These are phyloP conservation scores for Agonopterix heracliana DNA, from an alignment of 2,888 invertebrate species.

Conservation along the genomic window DNA sequence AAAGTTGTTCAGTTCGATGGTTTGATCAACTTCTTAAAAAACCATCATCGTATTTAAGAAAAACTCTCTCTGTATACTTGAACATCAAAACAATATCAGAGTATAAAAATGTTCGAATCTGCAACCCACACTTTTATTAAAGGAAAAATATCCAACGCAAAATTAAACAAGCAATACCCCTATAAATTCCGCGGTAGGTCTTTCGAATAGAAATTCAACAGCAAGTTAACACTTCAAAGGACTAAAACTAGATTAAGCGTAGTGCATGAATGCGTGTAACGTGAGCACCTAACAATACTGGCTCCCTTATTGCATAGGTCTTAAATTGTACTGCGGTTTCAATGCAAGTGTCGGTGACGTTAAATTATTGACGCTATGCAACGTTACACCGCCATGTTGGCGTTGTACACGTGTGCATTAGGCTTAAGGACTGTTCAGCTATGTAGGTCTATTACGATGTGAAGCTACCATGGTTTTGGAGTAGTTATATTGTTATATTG, in stretches of 20 bases:
- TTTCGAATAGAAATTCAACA: neutral
- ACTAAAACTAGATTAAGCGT: slow-evolving; percentile 25
- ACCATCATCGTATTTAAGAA: no score
- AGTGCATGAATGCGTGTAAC: slow-evolving; percentile 58
- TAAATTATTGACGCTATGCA: slow-evolving; percentile 70
- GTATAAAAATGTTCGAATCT: no score
- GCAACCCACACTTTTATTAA: no score
- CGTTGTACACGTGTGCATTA: slow-evolving; percentile 53
- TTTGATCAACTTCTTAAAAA: no score
- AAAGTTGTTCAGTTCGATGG: no score
- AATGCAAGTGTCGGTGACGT: slow-evolving; percentile 71
- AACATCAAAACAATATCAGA: no score
- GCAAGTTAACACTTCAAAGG: neutral
- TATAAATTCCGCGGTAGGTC: slow-evolving; percentile 33
- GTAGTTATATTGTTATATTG: no score
- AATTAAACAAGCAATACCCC: slow-evolving; percentile 16
- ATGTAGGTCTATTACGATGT: slow-evolving; percentile 35
- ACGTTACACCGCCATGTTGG: slow-evolving; percentile 54
- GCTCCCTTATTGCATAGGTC: slow-evolving; percentile 71
- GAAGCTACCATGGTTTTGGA: slow-evolving; percentile 14
- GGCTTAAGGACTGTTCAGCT: slow-evolving; percentile 44
- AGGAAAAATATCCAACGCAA: neutral
- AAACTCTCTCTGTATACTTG: no score
- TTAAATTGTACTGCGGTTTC: slow-evolving; percentile 73
- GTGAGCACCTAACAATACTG: slow-evolving; percentile 63